These are phyloP conservation scores for Hydrolagus affinis DNA, from an alignment of 2,113 vertebrate species.

Conservation along the genomic window DNA sequence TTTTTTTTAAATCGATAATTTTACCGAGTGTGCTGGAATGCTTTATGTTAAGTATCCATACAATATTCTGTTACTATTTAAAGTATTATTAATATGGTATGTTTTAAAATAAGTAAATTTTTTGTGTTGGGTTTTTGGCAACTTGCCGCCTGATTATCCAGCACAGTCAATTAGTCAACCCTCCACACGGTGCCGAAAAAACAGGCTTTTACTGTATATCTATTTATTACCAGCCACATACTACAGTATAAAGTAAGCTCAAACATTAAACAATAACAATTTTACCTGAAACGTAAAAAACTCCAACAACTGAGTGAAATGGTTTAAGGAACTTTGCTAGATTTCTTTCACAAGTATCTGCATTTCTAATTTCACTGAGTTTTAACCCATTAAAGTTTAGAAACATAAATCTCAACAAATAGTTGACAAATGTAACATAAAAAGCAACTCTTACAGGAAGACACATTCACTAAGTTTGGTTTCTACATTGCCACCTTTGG, in stretches of 20 bases:
- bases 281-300: not conserved
- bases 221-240: not conserved
- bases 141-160: no score
- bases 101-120: no score
- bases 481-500: not conserved
- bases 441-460: not conserved
- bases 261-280: not conserved
- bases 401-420: not conserved
- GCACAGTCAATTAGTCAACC: no score
- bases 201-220: no score
- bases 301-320: not conserved
- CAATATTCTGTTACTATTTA: no score
- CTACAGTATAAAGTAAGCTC: no score
- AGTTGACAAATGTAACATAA: not conserved
- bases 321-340: not conserved
- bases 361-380: not conserved
- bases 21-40: no score
- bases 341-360: not conserved
- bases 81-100: no score
- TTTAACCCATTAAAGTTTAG: slow-evolving; percentile 1
- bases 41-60: no score
- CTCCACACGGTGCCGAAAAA: no score
- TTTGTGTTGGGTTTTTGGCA: no score
- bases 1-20: no score
- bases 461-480: not conserved